Base-by-base conservation (phyloP, 2,888 invertebrate species). In the Cynaeus angustus region DNA sequence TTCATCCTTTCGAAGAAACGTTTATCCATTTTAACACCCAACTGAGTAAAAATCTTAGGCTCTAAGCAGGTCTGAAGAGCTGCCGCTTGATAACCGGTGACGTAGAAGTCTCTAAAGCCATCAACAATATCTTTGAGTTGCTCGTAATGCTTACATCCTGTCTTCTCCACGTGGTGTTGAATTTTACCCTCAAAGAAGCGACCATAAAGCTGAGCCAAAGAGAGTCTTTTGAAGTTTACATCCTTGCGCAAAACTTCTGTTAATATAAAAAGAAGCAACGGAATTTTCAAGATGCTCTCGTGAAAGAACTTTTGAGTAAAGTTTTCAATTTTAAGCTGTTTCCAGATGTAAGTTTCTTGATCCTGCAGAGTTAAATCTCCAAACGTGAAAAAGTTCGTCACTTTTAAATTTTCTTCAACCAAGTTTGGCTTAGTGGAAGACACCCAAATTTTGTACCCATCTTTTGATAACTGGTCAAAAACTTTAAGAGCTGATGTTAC, bases 381-480 rank as follows among this genome's bases (percentile, higher is more conserved):
- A 50, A 50, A 4, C 3, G 3, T 9, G 28, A n/a, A 28, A 10
- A 1, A 26, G 10, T 10, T 10, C 1, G 16, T 1, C 6, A 8
- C 6, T 28, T 10, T 10, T 5, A 50, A 28, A 3, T 2, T 9
- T 1, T 14, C 6, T n/a, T 50, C 5, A n/a, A 28, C 8, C n/a
- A 7, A 4, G 1, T 21, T 4, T 4, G 21, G 21, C n/a, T 37
- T 50, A 3, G 50, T 50, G 28, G 28, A 50, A n/a, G 10, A 28
- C 21, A 50, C 28, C 50, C 50, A 50, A 28, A 14, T 9, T 50
- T 26, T 50, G 28, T 28, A 50, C 21, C 50, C 50, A 28, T 50
- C 28, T 28, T 26, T n/a, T 10, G 10, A 3, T 10, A 50, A 7
- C 1, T 8, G 8, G 3, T 26, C 28, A 30, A 28, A 21, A 21